A percentile compares a stretch with the other conserved stretches of the same genome.
Evolutionary conservation across 2,797 vertebrate genomes (phyloP).

Genomic region (Pangasius macronema): DNA sequence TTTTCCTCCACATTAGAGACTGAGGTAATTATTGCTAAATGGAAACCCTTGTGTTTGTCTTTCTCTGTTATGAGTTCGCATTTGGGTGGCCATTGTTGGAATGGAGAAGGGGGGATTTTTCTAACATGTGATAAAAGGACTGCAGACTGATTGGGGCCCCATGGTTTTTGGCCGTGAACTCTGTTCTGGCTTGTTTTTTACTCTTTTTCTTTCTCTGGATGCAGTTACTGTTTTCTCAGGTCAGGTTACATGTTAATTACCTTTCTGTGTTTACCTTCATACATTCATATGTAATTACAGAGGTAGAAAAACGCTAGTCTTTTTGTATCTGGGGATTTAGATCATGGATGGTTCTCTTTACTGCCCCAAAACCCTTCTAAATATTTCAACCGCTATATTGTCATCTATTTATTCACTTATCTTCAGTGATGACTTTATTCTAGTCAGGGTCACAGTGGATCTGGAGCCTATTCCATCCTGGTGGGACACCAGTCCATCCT

Average conservation of each 20-base stretch:
- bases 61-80: constrained; percentile 35
- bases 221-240: constrained; percentile 61
- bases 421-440: not conserved
- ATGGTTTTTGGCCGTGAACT: constrained; percentile 38
- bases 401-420: not conserved
- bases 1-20: constrained; percentile 40
- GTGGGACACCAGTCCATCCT: not conserved
- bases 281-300: constrained; percentile 57
- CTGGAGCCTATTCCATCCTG: not conserved
- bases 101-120: constrained; percentile 30
- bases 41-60: constrained; percentile 50
- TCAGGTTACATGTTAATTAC: constrained; percentile 64
- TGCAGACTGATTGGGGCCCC: constrained; percentile 59
- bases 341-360: constrained; percentile 30
- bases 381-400: constrained; percentile 19
- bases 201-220: constrained; percentile 53
- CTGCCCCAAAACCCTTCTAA: constrained; percentile 30
- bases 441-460: not conserved
- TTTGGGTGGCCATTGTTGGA: constrained; percentile 55
- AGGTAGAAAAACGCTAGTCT: constrained; percentile 36
- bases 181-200: constrained; percentile 41
- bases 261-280: constrained; percentile 52
- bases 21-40: constrained; percentile 47
- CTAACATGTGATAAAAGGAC: constrained; percentile 52
- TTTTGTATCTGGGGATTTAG: constrained; percentile 28